Base-by-base conservation (phyloP, 2,113 vertebrate genomes). In the Hippocampus zosterae region DNA sequence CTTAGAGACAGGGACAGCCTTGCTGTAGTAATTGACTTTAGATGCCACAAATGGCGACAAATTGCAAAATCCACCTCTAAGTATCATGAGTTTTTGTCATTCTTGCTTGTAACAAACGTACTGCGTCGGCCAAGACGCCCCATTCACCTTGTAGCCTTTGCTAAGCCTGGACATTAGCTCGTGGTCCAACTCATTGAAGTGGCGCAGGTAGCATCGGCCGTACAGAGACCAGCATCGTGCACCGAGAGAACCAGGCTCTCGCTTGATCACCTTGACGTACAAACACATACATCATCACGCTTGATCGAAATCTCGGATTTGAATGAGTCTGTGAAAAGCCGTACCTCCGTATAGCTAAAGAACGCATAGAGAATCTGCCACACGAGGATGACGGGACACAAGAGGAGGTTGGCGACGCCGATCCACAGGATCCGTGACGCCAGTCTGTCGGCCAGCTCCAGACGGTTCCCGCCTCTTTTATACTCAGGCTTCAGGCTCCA, bases 301-400 rank as follows among this genome's bases (percentile, higher is more conserved):
- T n/a, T 29, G 3, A 25, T 33, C n/a, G 3, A 37, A 21, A 67
- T 21, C 29, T 21, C 7, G 11, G 25, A 5, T 29, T 50, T 53
- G 16, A 23, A 7, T n/a, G 7, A 69, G 18, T 18, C 2, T 23
- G 42, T 61, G 44, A 57, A 62, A 5, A 9, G 29, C 48, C 37
- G 15, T 63, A 91, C 90, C 91, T 98, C 97, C 0, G 96, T 96
- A 40, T 99, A 98, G 89, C 97, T 98, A 85, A 98, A 99, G 90
- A 99, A 99, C 63, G 97, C 97, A 0, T 98, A 96, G 46, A 99
- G 96, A 77, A 98, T 98, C 90, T 99, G 97, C 97, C 97, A 99
- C 80, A 99, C 95, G 62, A 99, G 93, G 80, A 99, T 96, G 67
- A 99, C 94, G 0, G 97, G 97, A 73, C 97, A 99, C 52, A 99